Evolutionary conservation across 2,113 vertebrate species (phyloP), one percentile per base, ranked within the genome.

Genomic region (Campylorhamphus procurvoides): DNA sequence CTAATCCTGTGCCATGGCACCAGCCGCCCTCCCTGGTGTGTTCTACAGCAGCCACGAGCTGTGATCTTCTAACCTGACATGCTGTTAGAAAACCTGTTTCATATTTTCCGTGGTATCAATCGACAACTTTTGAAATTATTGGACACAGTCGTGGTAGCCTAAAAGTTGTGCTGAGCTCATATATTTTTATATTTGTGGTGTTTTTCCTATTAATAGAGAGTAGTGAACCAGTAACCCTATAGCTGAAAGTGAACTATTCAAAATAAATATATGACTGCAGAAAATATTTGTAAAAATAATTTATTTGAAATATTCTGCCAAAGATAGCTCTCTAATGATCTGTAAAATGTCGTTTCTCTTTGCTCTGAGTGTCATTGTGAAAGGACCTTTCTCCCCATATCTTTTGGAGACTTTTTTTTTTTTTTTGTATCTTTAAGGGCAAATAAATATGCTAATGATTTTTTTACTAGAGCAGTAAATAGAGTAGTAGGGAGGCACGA

Each of bases 171-270:
- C 85, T 97, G 92, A 96, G 94, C 90, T 97, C 94, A 96, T 95
- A 91, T 98, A 97, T 97, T 97, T 98, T 98, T 98, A 59, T 98
- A 97, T 96, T 39, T 94, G 96, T 98, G 95, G 62, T 97, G 93
- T 98, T 97, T 97, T 97, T 97, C 96, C 90, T 97, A 78, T 95
- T 84, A 71, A 87, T 77, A 90, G 89, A 93, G 83, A 96, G 66
- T 95, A 97, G 95, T 94, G 83, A 97, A 96, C 19, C 62, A 93
- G 82, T 97, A 79, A 87, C 73, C 88, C 87, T 84, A 73, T 66
- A 94, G 89, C 89, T 91, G 84, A 96, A 92, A 95, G 84, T 79
- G 89, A 97, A 96, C 88, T 94, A 88, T 93, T 89, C 77, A 75
- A 59, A 89, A 72, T 87, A 91, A 92, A 96, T 92, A 91, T 88